Base-by-base conservation (phyloP, 2,113 vertebrate species). In the Saguinus imperator region DNA sequence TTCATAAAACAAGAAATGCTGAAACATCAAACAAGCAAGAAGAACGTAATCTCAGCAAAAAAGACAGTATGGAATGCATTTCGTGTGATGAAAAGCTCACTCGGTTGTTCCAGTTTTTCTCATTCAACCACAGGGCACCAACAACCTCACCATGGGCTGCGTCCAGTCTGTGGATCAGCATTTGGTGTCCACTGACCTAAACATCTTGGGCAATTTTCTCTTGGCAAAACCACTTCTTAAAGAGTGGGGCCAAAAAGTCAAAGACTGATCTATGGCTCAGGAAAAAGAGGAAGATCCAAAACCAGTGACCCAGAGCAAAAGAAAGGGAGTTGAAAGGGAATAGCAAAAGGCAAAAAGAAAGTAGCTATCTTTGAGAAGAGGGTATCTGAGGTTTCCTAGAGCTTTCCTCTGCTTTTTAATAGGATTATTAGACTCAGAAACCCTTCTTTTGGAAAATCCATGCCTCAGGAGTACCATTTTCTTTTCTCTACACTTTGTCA, bases 381-480 rank as follows among this genome's bases (percentile, higher is more conserved):
- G 20, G 8, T 21, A 61, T 32, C 8, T 48, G 35, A 20, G 27
- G 21, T 35, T 84, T 91, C 84, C 87, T 57, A 37, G 50, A 50
- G 81, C 1, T 58, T 61, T 61, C 75, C 52, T 87, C 27, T 81
- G 85, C 45, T 80, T 84, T 89, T 58, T 58, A 86, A 85, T 70
- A 82, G 52, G 52, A 94, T 85, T 95, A 81, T 82, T 48, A 73
- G 32, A 94, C 70, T 94, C n/a, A 79, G 64, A 97, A 92, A 64
- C 12, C 43, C 55, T 52, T 93, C 20, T 21, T 72, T 81, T 95
- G 45, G 84, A 89, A 93, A 93, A 84, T 94, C 68, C 58, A 73
- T 0, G 1, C 94, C 27, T 68, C 37, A 88, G 6, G 32, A 90
- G 64, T 52, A 77, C 57, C 10, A 0, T 75, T 94, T 87, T 82